Evolutionary conservation across 2,113 vertebrate species (phyloP), one percentile per base, ranked within the genome.

Genomic region (Forbesichthys agassizii): DNA sequence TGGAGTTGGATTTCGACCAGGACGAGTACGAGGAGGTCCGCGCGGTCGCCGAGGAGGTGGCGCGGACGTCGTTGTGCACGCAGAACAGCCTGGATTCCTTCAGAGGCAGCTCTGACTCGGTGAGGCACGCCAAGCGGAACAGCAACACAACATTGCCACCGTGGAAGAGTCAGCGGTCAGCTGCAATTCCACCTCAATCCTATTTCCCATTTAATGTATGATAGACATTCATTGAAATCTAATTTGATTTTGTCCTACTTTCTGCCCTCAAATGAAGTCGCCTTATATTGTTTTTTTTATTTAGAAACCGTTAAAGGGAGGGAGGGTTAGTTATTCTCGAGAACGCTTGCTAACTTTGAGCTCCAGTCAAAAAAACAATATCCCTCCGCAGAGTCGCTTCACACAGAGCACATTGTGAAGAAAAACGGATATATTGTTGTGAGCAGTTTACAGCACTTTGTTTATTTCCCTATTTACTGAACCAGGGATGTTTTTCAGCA

Each of bases 1-100:
- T 89, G 9, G 95, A 96, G 78, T 96, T 94, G 0, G 95, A 96
- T 82, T 96, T 95, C 0, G 95, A 96, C 83, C 94, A 96, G 33
- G 95, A 96, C 53, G 95, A 97, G 84, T 95, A 93, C 78, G 95
- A 97, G 78, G 93, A 94, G 74, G 84, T 81, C 56, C 93, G 94
- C 36, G 82, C 93, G 53, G 92, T 93, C 0, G 93, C 92, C 1
- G 94, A 94, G 73, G 93, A 94, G 62, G 77, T 86, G 73, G 68
- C 93, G 64, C 89, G 91, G 12, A 89, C 92, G 74, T 96, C 94
- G 9, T 92, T 91, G 42, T 94, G 92, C 70, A 95, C 93, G 11
- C 92, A 90, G 59, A 91, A 91, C 82, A 96, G 94, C 78, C 81
- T 95, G 86, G 94, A 95, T 75, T 96, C 94, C 61, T 94, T 94